Conservation (phyloP, 2,113 vertebrate species). For the Pycnonotus jocosus region DNA sequence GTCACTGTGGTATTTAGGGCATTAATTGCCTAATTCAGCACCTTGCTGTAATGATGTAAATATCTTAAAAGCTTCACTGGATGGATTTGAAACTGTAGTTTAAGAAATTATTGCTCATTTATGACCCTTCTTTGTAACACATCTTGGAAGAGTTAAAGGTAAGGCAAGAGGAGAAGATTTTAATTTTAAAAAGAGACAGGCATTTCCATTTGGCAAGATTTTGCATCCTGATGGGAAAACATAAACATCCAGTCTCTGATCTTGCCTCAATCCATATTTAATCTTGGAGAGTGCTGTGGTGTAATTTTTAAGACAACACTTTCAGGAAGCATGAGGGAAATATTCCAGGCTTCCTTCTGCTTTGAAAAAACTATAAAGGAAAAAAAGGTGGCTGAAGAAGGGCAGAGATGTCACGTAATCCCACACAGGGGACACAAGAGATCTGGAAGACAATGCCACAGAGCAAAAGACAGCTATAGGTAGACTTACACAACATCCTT, state of each 20-base stretch:
- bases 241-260: neutral
- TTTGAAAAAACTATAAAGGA: neutral
- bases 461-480: neutral
- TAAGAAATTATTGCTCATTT: conserved; percentile 11
- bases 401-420: neutral
- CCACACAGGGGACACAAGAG: neutral
- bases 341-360: neutral
- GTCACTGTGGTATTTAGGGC: neutral
- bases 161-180: neutral
- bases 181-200: neutral
- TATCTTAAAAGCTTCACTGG: conserved; percentile 36
- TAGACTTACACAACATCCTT: neutral
- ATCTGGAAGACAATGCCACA: neutral
- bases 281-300: neutral
- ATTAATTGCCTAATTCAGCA: conserved; percentile 28
- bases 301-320: neutral
- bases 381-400: neutral
- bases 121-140: neutral
- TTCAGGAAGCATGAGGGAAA: neutral
- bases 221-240: neutral
- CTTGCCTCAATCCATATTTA: neutral
- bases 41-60: neutral
- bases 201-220: conserved; percentile 26
- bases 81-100: neutral
- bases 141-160: neutral